Evolutionary conservation across 2,888 invertebrate species (phyloP).

Genomic region (Stomorhina lunata): DNA sequence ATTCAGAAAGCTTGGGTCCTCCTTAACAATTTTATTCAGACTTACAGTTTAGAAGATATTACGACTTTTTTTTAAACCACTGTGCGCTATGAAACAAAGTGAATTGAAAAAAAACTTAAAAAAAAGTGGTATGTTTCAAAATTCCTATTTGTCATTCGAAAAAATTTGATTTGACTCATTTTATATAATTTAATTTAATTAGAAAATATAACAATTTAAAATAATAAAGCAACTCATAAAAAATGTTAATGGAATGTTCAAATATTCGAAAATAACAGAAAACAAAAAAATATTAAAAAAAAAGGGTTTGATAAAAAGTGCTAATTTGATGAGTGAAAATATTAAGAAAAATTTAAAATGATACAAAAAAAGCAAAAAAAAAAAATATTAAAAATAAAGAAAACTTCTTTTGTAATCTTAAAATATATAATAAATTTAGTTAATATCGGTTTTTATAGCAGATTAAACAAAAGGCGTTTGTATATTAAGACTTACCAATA

Average conservation of each 20-base stretch:
- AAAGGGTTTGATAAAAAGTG: constrained; percentile 53
- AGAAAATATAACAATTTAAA: background rate
- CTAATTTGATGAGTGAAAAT: constrained; percentile 60
- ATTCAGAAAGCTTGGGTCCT: too few species aligned
- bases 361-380: constrained; percentile 9
- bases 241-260: constrained; percentile 57
- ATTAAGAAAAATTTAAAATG: constrained; percentile 30
- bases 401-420: constrained; percentile 46
- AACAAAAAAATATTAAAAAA: background rate
- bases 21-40: too few species aligned
- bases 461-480: constrained; percentile 49
- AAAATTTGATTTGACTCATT: too few species aligned
- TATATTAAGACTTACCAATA: constrained; percentile 52
- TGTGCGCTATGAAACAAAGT: too few species aligned
- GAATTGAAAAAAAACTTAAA: too few species aligned
- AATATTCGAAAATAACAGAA: constrained; percentile 34
- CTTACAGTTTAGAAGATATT: too few species aligned
- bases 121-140: too few species aligned
- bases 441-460: constrained; percentile 61
- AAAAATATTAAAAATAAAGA: constrained; percentile 20
- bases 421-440: constrained; percentile 37
- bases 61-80: too few species aligned
- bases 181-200: constrained; percentile 18
- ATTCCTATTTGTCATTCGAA: too few species aligned
- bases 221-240: constrained; percentile 42